A percentile compares a stretch with the other conserved stretches of the same genome.
These are phyloP conservation scores for Seira sanloemensis DNA, from an alignment of 2,888 invertebrate genomes.

Conservation along the genomic window DNA sequence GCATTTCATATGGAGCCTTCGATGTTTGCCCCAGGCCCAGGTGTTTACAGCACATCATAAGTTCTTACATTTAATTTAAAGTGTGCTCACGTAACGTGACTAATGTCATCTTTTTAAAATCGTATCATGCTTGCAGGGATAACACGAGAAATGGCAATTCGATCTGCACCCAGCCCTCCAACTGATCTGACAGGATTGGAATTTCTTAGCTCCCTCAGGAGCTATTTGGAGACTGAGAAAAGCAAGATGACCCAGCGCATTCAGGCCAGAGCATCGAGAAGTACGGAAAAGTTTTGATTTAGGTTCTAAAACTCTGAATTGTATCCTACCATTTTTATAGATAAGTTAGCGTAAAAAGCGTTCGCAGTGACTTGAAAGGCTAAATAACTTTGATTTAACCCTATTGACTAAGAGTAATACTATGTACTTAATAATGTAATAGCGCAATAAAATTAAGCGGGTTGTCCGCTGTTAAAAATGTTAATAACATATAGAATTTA, in stretches of 20 bases:
- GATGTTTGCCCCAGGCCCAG: background rate
- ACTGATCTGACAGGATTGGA: slow-evolving; percentile 14
- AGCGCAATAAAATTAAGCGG: background rate
- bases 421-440: background rate
- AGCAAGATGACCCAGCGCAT: slow-evolving; percentile 28
- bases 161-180: slow-evolving; percentile 42
- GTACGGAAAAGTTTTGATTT: slow-evolving; percentile 27
- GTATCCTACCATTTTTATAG: background rate
- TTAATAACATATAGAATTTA: background rate
- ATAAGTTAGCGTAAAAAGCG: too few relatives aligned
- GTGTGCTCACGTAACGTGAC: too few relatives aligned
- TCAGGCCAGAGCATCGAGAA: slow-evolving; percentile 24
- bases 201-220: slow-evolving; percentile 22
- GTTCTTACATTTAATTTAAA: background rate
- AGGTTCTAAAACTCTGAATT: background rate
- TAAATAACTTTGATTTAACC: background rate
- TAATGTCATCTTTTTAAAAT: too few relatives aligned
- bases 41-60: background rate
- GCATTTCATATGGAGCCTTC: background rate
- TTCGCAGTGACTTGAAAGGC: too few relatives aligned
- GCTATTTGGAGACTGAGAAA: slow-evolving; percentile 37
- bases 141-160: slow-evolving; percentile 38
- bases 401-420: background rate
- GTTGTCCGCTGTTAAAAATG: background rate
- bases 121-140: background rate